These are phyloP conservation scores for Nothoprocta pentlandii DNA, from an alignment of 2,113 vertebrate species.

Conservation along the genomic window DNA sequence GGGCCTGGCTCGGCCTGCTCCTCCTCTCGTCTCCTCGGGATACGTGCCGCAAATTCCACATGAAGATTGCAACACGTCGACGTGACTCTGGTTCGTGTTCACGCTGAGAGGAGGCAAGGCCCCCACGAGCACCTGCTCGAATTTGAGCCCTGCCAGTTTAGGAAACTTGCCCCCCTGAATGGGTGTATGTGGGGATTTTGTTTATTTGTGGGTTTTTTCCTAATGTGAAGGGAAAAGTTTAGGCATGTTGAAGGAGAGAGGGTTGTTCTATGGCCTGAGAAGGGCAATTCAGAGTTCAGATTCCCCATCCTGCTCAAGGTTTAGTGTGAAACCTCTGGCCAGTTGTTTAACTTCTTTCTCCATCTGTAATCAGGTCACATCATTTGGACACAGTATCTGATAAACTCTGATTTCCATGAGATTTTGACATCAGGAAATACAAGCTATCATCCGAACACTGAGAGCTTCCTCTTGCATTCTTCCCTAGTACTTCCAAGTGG, in stretches of 20 bases:
- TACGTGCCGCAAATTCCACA: conserved; percentile 1
- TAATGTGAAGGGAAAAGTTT: background rate
- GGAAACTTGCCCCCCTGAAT: background rate
- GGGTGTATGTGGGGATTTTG: background rate
- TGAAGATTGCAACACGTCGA: background rate
- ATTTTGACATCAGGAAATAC: background rate
- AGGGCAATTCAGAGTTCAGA: background rate
- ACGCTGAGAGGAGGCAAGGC: background rate
- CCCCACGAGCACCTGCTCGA: background rate
- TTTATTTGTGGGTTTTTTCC: too few species aligned
- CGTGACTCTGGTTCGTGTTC: background rate
- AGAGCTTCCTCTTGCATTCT: background rate
- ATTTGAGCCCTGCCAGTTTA: background rate
- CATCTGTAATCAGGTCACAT: background rate
- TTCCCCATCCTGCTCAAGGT: background rate
- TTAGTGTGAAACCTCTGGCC: background rate
- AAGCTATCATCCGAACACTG: background rate
- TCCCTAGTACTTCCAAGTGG: background rate
- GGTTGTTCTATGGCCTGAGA: background rate
- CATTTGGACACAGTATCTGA: background rate
- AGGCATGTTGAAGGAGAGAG: background rate
- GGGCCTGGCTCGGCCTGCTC: background rate
- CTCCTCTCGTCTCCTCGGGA: background rate
- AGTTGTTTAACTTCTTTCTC: background rate
- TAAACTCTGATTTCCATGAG: background rate